Evolutionary conservation across 92 coral and sea anemone species (phyloP), one percentile per base, ranked within the genome.

Genomic region (Muricea muricata): DNA sequence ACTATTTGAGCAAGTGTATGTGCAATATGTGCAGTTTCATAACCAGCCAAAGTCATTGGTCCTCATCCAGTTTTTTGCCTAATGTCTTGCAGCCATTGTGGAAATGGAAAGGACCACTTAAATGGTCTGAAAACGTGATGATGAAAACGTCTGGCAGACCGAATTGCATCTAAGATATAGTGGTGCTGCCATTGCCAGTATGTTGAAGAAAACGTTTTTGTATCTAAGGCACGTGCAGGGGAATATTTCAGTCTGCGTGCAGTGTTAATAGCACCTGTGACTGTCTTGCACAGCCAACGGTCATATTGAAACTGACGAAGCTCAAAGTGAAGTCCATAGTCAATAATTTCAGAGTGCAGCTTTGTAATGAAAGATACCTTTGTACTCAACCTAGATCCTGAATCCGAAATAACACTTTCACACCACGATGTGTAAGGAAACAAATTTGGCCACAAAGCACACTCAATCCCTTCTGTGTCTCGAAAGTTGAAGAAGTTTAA

Each of bases 391-490:
- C 80, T 20, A 0, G 54, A 11, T 0, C 11, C 39, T 0, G 21
- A 25, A 0, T 83, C 91, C 10, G 28, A 14, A 0, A 88, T 4
- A 2, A 7, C 3, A 47, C 82, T 61, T 67, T 88, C 91, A 41
- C 91, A 88, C 91, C 87, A 88, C 0, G 75, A n/a, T 2, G 76
- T 63, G 18, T 0, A 73, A 0, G 87, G 87, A 61, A 73, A 82
- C 14, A 82, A 46, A 25, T 65, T 35, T 20, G 87, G 91, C 87
- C 87, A 87, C 0, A 87, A 40, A 24, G 78, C 91, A 50, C 80
- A 87, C 40, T 82, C 91, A 23, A 87, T 82, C 1, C 91, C 91
- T 0, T 28, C 23, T 3, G 75, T 61, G 14, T 74, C 40, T 0
- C 34, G 9, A 6, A 83, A 15, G 32, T 74, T 50, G 26, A 73